A percentile compares a stretch with the other conserved stretches of the same genome.
phyloP scores from a whole-genome alignment of 2,888 invertebrate genomes.

The Drosophila aldrichi region DNA sequence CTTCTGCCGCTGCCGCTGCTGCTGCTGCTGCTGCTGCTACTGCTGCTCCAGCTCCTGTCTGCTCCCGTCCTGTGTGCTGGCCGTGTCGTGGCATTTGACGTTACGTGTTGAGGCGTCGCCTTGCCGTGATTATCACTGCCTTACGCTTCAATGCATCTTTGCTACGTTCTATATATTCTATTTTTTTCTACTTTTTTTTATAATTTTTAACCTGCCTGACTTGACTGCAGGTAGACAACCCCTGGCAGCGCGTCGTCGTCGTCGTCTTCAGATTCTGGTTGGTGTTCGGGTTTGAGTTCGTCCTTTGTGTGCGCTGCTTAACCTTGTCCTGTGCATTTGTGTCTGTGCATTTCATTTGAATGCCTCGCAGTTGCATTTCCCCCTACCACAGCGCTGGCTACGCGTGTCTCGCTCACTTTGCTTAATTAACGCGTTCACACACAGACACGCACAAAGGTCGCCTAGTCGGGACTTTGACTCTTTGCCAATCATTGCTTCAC shows the following conservation, averaged over 20 bases:
- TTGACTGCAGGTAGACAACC: slow-evolving; percentile 63
- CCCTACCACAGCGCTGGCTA: slow-evolving; percentile 32
- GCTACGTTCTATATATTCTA: slow-evolving; percentile 37
- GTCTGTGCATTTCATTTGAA: slow-evolving; percentile 74
- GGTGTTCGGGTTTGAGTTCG: slow-evolving; percentile 10
- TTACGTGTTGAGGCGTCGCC: slow-evolving; percentile 78
- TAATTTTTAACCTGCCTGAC: slow-evolving; percentile 20
- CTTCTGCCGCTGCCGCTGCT: slow-evolving; percentile 20
- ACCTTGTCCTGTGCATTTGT: slow-evolving; percentile 21
- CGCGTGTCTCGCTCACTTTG: slow-evolving; percentile 80
- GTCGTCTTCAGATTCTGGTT: slow-evolving; percentile 2
- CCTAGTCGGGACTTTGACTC: slow-evolving; percentile 71
- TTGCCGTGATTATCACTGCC: slow-evolving; percentile 76
- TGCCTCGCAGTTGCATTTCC: slow-evolving; percentile 49
- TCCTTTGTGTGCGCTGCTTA: slow-evolving; percentile 61
- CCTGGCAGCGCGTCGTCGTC: slow-evolving; percentile 27
- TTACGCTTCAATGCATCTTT: slow-evolving; percentile 78
- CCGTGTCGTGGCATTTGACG: slow-evolving; percentile 74
- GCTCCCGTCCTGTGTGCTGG: slow-evolving; percentile 29
- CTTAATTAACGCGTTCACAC: slow-evolving; percentile 78
- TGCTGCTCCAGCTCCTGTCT: slow-evolving; percentile 18
- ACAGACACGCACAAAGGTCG: slow-evolving; percentile 66
- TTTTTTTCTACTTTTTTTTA: neutral
- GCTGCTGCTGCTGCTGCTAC: slow-evolving; percentile 14
- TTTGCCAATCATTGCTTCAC: slow-evolving; percentile 78